These are phyloP conservation scores for Notolepis coatsorum DNA, from an alignment of 2,797 vertebrate species.

Conservation along the genomic window DNA sequence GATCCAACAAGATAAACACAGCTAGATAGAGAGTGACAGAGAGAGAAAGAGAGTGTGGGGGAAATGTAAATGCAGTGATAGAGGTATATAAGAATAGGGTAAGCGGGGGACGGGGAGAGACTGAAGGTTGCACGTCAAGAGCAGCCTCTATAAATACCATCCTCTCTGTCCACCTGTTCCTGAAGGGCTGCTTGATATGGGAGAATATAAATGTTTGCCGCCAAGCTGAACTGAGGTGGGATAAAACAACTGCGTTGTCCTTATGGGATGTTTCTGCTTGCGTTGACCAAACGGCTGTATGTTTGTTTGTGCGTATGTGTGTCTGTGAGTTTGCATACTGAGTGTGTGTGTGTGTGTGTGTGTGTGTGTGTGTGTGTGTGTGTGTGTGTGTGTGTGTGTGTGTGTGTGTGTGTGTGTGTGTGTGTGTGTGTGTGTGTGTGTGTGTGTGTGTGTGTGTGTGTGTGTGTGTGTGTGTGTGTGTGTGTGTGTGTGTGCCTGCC, in stretches of 20 bases:
- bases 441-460: conserved; percentile 7
- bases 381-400: conserved; percentile 14
- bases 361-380: neutral
- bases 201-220: conserved; percentile 64
- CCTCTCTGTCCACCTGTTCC: conserved; percentile 48
- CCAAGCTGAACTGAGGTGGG: conserved; percentile 58
- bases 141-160: conserved; percentile 53
- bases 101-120: conserved; percentile 15
- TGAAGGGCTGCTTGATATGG: conserved; percentile 54
- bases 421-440: neutral
- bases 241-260: conserved; percentile 70
- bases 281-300: conserved; percentile 60
- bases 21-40: too few relatives aligned
- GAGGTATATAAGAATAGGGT: neutral
- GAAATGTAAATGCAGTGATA: neutral
- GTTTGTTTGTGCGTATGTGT: conserved; percentile 5
- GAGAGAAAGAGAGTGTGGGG: neutral
- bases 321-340: conserved; percentile 10
- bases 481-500: conserved; percentile 21
- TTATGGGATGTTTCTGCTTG: conserved; percentile 71
- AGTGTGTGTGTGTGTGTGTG: neutral
- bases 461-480: conserved; percentile 6
- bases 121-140: conserved; percentile 54
- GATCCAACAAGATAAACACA: neutral
- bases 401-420: conserved; percentile 1